Percentiles rank a stretch among this genome's conserved stretches.
Evolutionary conservation across 2,797 vertebrate genomes (phyloP).

Genomic region (Dromococcyx pavoninus): DNA sequence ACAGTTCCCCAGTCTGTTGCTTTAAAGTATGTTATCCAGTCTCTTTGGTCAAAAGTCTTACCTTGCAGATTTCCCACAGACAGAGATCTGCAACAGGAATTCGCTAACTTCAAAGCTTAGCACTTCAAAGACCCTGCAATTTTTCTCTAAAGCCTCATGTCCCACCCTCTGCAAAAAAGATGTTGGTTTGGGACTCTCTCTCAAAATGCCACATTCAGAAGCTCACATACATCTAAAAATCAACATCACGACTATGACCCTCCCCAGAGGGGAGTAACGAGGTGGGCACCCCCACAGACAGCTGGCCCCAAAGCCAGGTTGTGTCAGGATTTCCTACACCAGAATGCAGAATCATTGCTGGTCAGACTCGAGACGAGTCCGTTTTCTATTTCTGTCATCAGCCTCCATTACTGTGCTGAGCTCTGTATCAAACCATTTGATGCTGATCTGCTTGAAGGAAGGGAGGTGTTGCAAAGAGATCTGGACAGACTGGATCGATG

Average conservation of each 20-base stretch:
- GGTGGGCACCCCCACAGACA: neutral
- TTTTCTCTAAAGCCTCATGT: neutral
- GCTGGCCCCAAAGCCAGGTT: neutral
- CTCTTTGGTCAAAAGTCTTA: neutral
- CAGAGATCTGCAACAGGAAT: neutral
- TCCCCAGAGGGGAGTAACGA: neutral
- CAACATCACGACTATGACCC: neutral
- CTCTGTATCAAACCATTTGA: neutral
- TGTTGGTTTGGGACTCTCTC: neutral
- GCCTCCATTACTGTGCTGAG: neutral
- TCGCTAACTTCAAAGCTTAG: constrained; percentile 25
- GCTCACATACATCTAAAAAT: neutral
- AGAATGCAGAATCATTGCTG: neutral
- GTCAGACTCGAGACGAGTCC: rapidly evolving
- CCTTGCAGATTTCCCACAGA: neutral
- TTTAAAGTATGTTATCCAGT: neutral
- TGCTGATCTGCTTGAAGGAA: too few relatives aligned
- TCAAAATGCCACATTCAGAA: neutral
- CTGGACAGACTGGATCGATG: too few relatives aligned
- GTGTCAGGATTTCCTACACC: neutral
- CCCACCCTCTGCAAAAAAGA: neutral
- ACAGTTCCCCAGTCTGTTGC: neutral
- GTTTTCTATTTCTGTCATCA: neutral
- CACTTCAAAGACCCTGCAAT: neutral
- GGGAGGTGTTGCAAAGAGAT: too few relatives aligned